Percentiles rank a stretch among this genome's conserved stretches.
These are phyloP conservation scores for Collichthys lucidus DNA, from an alignment of 2,113 vertebrate genomes.

Conservation along the genomic window DNA sequence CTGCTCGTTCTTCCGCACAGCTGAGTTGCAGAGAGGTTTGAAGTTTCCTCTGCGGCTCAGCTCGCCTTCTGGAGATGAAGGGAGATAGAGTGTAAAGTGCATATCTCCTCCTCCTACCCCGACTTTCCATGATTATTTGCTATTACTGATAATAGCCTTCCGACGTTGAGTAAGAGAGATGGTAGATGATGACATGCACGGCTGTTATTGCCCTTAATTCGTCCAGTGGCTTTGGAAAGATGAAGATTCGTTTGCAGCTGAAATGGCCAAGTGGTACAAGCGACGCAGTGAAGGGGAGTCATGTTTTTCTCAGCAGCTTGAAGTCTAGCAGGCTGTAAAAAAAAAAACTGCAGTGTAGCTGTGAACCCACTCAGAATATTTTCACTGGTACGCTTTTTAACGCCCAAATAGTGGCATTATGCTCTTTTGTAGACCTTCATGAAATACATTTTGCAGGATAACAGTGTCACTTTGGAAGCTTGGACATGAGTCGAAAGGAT, in stretches of 20 bases:
- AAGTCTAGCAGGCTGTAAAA: constrained; percentile 14
- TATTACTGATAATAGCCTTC: not conserved
- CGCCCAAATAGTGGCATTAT: not conserved
- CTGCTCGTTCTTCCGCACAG: constrained; percentile 38
- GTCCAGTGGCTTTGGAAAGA: not conserved
- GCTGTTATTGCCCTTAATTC: constrained; percentile 25
- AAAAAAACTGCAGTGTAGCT: constrained; percentile 22
- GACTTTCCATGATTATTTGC: constrained; percentile 16
- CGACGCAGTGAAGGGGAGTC: not conserved
- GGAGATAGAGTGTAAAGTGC: constrained; percentile 12
- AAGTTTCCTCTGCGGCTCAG: constrained; percentile 43
- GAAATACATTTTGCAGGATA: not conserved
- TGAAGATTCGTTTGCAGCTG: not conserved
- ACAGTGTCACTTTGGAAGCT: constrained; percentile 4
- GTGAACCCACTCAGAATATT: constrained; percentile 28
- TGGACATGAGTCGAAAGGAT: constrained; percentile 1
- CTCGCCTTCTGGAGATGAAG: constrained; percentile 27
- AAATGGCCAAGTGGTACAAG: not conserved
- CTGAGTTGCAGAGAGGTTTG: constrained; percentile 44
- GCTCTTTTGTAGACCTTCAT: constrained; percentile 2
- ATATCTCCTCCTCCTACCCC: constrained; percentile 4
- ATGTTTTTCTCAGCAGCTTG: constrained; percentile 20
- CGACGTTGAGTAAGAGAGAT: not conserved
- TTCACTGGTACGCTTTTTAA: not conserved
- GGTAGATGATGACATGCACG: not conserved